Base-by-base conservation (phyloP, 2,888 invertebrate species). In the Drosophila prolongata region DNA sequence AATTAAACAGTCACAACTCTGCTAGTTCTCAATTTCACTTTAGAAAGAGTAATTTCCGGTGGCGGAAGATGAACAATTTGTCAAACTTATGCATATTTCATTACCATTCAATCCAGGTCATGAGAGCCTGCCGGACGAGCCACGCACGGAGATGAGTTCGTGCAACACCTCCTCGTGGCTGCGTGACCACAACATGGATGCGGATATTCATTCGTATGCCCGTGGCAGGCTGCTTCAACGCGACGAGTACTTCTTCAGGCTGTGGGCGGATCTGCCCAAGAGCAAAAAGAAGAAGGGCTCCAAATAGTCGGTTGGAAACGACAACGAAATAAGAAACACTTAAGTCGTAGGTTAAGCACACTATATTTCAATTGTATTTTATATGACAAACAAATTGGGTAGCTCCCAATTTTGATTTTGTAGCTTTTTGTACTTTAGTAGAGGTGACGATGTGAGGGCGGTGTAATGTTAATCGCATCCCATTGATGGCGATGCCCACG, bases 161-260 rank as follows among this genome's bases (percentile, higher is more conserved):
- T 97, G 98, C 92, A 97, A 97, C 44, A 97, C 97, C 60, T 97
- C 97, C 38, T 97, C 97, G 8, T 99, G 98, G 98, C 94, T 98
- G 90, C 94, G 97, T 66, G 97, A 98, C 75, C 96, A 97, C 91
- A 96, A 97, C 88, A 97, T 98, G 96, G 98, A 98, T 92, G 97
- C 98, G 3, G 97, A 98, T 90, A 97, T 98, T 81, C 95, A 95
- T 81, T 96, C 97, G 46, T 98, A 98, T 92, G 96, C 97, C n/a
- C 95, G 96, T 80, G 96, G 96, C 76, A 95, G 96, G 67, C 94
- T 98, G 57, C 93, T 97, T 56, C 94, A 96, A 79, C 95, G 96
- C 88, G 97, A 98, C 92, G 98, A 98, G 93, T 98, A 98, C 93
- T 98, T 98, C 95, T 98, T 98, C 95, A 95, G 97, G 83, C 96